Base-by-base conservation (phyloP, 2,113 vertebrate genomes). In the Cichladusa arquata region DNA sequence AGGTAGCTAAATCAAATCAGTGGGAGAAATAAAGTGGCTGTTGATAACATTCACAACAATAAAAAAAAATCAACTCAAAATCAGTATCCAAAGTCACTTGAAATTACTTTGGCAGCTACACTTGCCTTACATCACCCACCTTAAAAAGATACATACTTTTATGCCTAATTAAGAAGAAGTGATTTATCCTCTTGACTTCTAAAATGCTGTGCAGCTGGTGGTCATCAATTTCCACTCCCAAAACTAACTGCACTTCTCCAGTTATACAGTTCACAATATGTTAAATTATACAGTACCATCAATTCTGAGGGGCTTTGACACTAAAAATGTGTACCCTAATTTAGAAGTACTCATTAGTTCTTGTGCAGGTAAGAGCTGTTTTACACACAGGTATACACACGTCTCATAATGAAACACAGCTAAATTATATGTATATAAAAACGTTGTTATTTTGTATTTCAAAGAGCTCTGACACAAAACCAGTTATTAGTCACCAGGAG, bases 401-500 rank as follows among this genome's bases (percentile, higher is more conserved):
- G 5, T 64, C 25, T 72, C n/a, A 25, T 16, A 74, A 53, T 5
- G 85, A 92, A 91, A 45, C 20, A 57, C 4, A 10, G 34, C 9
- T 66, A 66, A 62, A 14, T 73, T 8, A 54, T 0, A 69, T 1
- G 5, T 8, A 64, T 16, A 53, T 66, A 62, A 3, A 57, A 19
- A 56, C 22, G 14, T 57, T 23, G 56, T 34, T 57, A 54, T n/a
- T 76, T 61, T 56, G 2, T 57, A 17, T 42, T 86, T 86, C 25
- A 33, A 66, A 77, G 45, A 92, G 60, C 67, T 73, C 42, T 50
- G 56, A 86, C 45, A 79, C 33, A 53, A 45, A 71, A 45, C 28
- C 11, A 0, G 5, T 24, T 53, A 45, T 45, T 57, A 73, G 60
- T 44, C 22, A 61, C 7, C 0, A 0, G 18, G 33, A 79, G 13